Evolutionary conservation across 2,797 vertebrate species (phyloP), one percentile per base, ranked within the genome.

Genomic region (Scolopax bukidnonensis): DNA sequence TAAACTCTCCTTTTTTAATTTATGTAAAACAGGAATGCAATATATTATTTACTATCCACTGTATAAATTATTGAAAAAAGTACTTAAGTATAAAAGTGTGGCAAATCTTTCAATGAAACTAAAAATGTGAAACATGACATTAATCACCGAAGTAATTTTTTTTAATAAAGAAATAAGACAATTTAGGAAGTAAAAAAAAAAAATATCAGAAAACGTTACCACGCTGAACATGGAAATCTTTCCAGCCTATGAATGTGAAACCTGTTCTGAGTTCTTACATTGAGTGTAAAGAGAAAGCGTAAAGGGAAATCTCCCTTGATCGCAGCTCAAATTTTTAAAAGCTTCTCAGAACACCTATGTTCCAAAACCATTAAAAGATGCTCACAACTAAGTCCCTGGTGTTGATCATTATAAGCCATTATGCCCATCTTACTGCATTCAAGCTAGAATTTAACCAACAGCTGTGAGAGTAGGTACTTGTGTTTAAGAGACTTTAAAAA

Each of bases 11-110:
- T 80, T 71, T 91, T 88, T 88, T 84, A 90, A 93, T 94, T 96
- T 57, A 89, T 8, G 63, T 87, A 95, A 95, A 94, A 90, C 75
- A 88, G 24, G 71, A 97, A 97, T 82, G 89, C 89, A 97, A 97
- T 97, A 96, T 97, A 97, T 97, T 97, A 97, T 81, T 96, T 88
- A 95, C 93, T 96, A 96, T 95, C 81, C 95, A 94, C 90, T 95
- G 91, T 86, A 97, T 90, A 97, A 96, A 96, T 97, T 96, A 97
- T 10, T 97, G 96, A 87, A 97, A 97, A 76, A 93, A 94, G 91
- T 94, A 92, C 73, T 95, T 79, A 73, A 85, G 96, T 82, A 89
- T 61, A 92, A 90, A 93, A 94, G 78, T 47, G 87, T 87, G 75
- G 90, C 68, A 93, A 76, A 61, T 74, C 65, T 80, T 90, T n/a